Conservation (phyloP, 2,888 invertebrate genomes). For the Lochmaea crataegi region DNA sequence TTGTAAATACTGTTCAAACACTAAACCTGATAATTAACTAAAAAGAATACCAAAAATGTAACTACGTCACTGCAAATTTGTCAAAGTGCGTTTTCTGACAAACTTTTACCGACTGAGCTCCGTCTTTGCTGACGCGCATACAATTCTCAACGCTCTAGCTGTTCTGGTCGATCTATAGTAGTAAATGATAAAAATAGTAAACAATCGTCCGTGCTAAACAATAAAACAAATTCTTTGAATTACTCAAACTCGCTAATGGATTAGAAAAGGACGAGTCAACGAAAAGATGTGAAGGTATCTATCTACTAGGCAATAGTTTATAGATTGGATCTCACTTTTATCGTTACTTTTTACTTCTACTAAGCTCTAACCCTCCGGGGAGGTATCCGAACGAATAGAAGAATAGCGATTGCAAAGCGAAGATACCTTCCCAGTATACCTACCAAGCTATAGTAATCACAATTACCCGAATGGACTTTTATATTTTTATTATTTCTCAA, state of each 20-base stretch:
- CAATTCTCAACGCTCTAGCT: too few relatives aligned
- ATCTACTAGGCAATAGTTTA: constrained; percentile 11
- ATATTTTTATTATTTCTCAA: constrained; percentile 15
- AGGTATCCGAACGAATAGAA: constrained; percentile 23
- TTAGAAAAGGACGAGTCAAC: constrained; percentile 14
- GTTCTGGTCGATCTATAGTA: too few relatives aligned
- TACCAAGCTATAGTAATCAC: constrained; percentile 14
- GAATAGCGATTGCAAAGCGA: constrained; percentile 23
- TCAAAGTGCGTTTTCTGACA: too few relatives aligned
- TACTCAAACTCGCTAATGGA: constrained; percentile 19
- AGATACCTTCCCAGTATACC: constrained; percentile 19
- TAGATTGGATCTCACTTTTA: constrained; percentile 17
- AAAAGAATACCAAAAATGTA: too few relatives aligned
- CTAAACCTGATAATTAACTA: too few relatives aligned
- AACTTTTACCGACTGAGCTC: too few relatives aligned
- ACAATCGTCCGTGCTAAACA: constrained; percentile 4
- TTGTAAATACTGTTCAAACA: too few relatives aligned
- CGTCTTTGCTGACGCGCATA: too few relatives aligned
- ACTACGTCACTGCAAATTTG: too few relatives aligned
- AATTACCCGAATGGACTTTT: not conserved
- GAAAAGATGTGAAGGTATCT: not conserved
- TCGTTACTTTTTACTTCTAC: constrained; percentile 15
- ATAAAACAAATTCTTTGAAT: constrained; percentile 15
- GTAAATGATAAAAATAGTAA: not conserved
- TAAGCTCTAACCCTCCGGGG: constrained; percentile 25